Evolutionary conservation across 2,888 invertebrate species (phyloP).

Genomic region (Hofmannophila pseudospretella): DNA sequence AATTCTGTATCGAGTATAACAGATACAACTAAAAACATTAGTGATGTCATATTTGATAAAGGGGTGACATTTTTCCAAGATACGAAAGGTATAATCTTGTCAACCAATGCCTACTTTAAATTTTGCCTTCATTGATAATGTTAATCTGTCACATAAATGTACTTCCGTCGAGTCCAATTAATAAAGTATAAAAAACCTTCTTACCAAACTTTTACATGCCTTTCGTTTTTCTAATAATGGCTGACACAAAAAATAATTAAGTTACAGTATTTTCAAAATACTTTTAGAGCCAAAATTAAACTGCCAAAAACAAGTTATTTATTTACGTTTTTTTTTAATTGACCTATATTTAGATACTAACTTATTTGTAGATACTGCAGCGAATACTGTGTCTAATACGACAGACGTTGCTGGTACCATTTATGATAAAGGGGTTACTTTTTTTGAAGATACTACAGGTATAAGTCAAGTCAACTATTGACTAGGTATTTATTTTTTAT

Average conservation of each 20-base stretch:
- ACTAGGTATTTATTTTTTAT: not conserved
- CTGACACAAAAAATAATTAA: too few species aligned
- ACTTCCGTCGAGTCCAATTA: too few species aligned
- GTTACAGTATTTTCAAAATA: too few species aligned
- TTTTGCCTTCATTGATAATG: too few species aligned
- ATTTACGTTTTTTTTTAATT: not conserved
- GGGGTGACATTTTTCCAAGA: not conserved
- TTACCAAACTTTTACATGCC: too few species aligned
- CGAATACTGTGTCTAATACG: conserved; percentile 25
- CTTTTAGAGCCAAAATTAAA: too few species aligned
- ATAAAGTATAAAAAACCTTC: too few species aligned
- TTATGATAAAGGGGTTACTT: conserved; percentile 27
- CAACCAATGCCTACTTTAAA: too few species aligned
- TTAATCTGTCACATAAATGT: too few species aligned
- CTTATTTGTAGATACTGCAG: not conserved
- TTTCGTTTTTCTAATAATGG: too few species aligned
- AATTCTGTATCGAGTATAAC: not conserved
- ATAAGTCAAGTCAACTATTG: not conserved
- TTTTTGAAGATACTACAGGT: conserved; percentile 30
- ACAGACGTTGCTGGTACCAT: conserved; percentile 28
- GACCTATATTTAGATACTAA: too few species aligned
- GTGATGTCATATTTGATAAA: not conserved
- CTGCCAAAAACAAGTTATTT: too few species aligned
- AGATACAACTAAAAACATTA: not conserved
- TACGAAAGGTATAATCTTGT: not conserved